Conservation (phyloP, 2,113 vertebrate species). For the Otocyon megalotis region DNA sequence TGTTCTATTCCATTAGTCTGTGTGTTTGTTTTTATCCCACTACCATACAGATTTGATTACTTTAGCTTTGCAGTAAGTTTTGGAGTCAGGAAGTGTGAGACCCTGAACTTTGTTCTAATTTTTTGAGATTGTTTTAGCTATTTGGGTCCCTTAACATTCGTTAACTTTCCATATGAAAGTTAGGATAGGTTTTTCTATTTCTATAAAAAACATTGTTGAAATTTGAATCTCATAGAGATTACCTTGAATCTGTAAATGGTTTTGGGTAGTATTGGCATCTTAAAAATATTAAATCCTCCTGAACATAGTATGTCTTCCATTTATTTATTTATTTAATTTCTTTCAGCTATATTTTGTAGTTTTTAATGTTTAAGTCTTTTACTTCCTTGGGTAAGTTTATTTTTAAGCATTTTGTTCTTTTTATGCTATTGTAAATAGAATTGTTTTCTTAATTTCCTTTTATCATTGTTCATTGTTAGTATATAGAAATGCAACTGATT, state of each 20-base stretch:
- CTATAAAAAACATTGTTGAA: not conserved
- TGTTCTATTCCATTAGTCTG: not conserved
- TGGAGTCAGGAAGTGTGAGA: not conserved
- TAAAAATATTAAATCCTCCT: not conserved
- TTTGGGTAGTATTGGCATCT: not conserved
- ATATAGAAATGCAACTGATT: not conserved
- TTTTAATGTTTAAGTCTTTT: not conserved
- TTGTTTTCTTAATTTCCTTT: slow-evolving; percentile 2
- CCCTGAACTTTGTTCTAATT: not conserved
- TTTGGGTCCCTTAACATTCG: not conserved
- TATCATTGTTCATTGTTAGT: not conserved
- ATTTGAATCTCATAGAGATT: not conserved
- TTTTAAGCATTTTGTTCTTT: slow-evolving; percentile 14
- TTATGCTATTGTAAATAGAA: not conserved
- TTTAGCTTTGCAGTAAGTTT: not conserved
- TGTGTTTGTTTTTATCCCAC: not conserved
- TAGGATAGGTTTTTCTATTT: not conserved
- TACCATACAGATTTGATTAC: not conserved
- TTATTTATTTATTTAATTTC: not conserved
- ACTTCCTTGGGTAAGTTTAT: slow-evolving; percentile 13
- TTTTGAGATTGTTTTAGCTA: not conserved
- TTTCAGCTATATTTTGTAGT: not conserved
- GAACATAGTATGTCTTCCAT: not conserved
- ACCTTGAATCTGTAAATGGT: not conserved
- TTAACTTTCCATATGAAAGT: not conserved